phyloP scores from a whole-genome alignment of 2,113 vertebrate species.

The Grallaria varia region DNA sequence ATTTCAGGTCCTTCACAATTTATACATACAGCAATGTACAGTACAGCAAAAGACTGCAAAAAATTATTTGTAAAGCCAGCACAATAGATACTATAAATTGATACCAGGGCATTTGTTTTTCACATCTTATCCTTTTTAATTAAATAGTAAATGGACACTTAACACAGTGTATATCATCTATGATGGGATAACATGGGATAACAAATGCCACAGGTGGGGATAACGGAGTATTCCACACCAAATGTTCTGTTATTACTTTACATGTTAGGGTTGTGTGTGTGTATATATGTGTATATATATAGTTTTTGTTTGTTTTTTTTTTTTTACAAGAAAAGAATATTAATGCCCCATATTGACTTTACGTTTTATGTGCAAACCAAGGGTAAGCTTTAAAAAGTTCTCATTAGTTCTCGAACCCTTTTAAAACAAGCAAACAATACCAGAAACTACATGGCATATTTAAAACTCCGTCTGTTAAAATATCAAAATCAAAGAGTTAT shows the following conservation, averaged over 20 bases:
- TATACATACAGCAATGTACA: conserved; percentile 87
- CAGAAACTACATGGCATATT: conserved; percentile 84
- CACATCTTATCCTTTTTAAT: conserved; percentile 77
- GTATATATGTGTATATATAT: conserved; percentile 26
- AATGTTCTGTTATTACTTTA: conserved; percentile 77
- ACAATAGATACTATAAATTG: conserved; percentile 83
- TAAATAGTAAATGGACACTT: conserved; percentile 79
- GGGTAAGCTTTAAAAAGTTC: conserved; percentile 88
- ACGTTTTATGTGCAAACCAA: conserved; percentile 92
- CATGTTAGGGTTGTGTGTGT: conserved; percentile 68
- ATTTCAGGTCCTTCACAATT: conserved; percentile 86
- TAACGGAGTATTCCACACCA: conserved; percentile 73
- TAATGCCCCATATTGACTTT: conserved; percentile 92
- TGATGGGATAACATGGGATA: conserved; percentile 64
- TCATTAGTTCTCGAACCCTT: conserved; percentile 82
- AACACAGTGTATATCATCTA: conserved; percentile 67
- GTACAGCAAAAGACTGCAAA: conserved; percentile 85
- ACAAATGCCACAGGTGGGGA: conserved; percentile 69
- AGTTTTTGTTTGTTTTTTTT: conserved; percentile 48
- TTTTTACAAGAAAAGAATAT: conserved; percentile 84
- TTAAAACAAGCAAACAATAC: conserved; percentile 81
- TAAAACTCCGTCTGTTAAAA: conserved; percentile 84
- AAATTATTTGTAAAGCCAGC: conserved; percentile 87
- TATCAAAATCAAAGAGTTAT: conserved; percentile 88
- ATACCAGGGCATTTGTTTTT: conserved; percentile 80